Conservation (phyloP, 2,113 vertebrate genomes). For the Plecotus auritus region DNA sequence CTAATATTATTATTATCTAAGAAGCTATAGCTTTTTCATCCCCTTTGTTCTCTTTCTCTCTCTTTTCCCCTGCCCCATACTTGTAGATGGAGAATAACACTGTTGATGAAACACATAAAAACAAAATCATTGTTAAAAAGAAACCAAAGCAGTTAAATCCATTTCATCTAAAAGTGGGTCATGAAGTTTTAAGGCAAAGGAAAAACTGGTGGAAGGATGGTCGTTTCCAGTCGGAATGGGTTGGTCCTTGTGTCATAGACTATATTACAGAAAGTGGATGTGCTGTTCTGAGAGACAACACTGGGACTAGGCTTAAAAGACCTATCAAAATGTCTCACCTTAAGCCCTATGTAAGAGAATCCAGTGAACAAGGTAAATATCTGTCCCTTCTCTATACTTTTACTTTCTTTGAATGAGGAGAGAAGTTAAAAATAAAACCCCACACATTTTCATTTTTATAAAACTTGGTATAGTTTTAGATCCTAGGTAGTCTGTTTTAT, state of each 20-base stretch:
- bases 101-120: slow-evolving; percentile 62
- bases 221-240: slow-evolving; percentile 80
- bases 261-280: slow-evolving; percentile 80
- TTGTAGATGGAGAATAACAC: slow-evolving; percentile 66
- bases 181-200: slow-evolving; percentile 81
- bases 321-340: slow-evolving; percentile 84
- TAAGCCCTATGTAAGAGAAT: slow-evolving; percentile 77
- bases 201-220: slow-evolving; percentile 84
- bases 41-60: neutral
- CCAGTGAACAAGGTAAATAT: slow-evolving; percentile 71
- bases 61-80: neutral
- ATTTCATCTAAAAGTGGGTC: slow-evolving; percentile 80
- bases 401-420: neutral
- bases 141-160: slow-evolving; percentile 78
- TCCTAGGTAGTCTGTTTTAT: neutral
- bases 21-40: neutral
- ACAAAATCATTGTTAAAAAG: slow-evolving; percentile 72
- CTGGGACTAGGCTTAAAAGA: slow-evolving; percentile 77
- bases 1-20: too few relatives aligned
- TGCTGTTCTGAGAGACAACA: slow-evolving; percentile 79
- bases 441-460: neutral
- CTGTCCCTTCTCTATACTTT: neutral
- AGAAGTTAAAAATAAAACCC: neutral
- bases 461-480: neutral
- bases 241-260: slow-evolving; percentile 83